Percentiles rank a stretch among this genome's conserved stretches.
Conservation (phyloP, 2,113 vertebrate genomes). For the Dendropsophus ebraccatus region DNA sequence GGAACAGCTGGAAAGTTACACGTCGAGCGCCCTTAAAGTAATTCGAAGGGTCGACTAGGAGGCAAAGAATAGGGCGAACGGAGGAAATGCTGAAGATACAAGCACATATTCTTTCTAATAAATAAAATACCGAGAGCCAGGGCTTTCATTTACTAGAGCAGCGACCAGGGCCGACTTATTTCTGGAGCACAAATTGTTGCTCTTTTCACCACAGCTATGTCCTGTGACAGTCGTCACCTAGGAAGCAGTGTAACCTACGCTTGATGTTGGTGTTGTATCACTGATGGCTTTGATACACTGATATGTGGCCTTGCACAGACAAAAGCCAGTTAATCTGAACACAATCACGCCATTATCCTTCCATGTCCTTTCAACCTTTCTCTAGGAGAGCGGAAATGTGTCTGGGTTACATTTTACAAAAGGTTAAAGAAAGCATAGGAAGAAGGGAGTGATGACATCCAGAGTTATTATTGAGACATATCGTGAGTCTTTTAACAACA, state of each 20-base stretch:
- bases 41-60: neutral
- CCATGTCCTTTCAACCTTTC: neutral
- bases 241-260: neutral
- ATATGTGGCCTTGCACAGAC: neutral
- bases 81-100: neutral
- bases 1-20: conserved; percentile 5
- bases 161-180: neutral
- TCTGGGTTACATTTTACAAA: neutral
- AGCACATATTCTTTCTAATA: neutral
- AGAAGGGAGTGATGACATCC: neutral
- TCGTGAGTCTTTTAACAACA: neutral
- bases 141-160: neutral
- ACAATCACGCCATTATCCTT: neutral
- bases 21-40: neutral
- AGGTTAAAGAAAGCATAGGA: neutral
- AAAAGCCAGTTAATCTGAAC: neutral
- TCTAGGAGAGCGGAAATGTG: neutral
- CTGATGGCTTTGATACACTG: neutral
- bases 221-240: neutral
- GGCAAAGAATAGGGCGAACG: neutral
- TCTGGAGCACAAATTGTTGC: neutral
- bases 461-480: neutral
- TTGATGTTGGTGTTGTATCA: neutral
- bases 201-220: neutral
- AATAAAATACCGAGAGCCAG: neutral